Conservation (phyloP, 2,888 invertebrate genomes). For the Deladenus siricidicola region DNA sequence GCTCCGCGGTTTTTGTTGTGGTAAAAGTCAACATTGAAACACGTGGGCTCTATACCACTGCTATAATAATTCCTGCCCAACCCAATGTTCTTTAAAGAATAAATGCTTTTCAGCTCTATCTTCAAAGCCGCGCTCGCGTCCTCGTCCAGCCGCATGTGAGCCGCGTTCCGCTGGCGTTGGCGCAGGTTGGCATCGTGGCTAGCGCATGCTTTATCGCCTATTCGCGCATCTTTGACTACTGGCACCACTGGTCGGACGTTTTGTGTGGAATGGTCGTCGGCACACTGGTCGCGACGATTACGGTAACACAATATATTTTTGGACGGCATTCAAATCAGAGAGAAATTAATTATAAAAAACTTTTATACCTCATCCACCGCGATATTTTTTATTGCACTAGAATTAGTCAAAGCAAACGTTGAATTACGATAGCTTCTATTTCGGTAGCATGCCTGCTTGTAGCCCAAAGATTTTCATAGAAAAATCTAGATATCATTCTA, state of each 20-base stretch:
- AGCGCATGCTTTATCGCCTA: conserved; percentile 22
- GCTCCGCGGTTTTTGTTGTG: conserved; percentile 17
- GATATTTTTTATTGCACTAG: too few species aligned
- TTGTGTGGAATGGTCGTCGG: conserved; percentile 65
- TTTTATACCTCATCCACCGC: too few species aligned
- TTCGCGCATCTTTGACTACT: conserved; percentile 55
- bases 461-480: too few species aligned
- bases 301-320: too few species aligned
- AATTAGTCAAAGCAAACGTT: too few species aligned
- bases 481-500: too few species aligned
- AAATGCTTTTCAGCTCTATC: conserved; percentile 63
- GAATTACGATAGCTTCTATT: too few species aligned
- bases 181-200: conserved; percentile 64
- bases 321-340: too few species aligned
- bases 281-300: conserved; percentile 52
- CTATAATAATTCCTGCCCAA: background rate
- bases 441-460: too few species aligned
- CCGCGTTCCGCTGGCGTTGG: conserved; percentile 66
- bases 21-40: background rate
- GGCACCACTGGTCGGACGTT: conserved; percentile 95
- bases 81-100: too few species aligned
- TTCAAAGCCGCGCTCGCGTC: conserved; percentile 74
- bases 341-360: too few species aligned
- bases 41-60: background rate
- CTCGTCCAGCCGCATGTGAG: conserved; percentile 61